Conservation (phyloP, 2,797 vertebrate species). For the Pangasius macronema region DNA sequence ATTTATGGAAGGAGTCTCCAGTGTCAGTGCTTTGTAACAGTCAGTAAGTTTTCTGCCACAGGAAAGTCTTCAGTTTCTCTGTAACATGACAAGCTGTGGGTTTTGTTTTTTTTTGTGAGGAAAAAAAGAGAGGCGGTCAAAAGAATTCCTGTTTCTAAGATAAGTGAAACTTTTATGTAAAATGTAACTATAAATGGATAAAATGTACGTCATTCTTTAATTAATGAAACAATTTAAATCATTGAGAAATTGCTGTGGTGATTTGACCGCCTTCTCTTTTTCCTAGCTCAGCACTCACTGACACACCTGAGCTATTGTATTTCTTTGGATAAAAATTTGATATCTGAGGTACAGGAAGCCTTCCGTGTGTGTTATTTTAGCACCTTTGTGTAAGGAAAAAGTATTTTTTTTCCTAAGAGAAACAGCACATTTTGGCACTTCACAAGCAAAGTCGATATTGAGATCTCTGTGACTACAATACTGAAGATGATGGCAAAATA, state of each 20-base stretch:
- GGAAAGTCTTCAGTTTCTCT: background rate
- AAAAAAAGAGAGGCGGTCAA: background rate
- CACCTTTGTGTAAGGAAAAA: conserved; percentile 33
- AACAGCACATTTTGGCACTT: conserved; percentile 5
- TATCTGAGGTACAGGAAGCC: conserved; percentile 28
- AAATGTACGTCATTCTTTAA: background rate
- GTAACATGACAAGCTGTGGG: background rate
- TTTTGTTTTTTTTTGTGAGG: background rate
- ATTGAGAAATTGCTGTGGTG: background rate
- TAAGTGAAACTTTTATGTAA: too few relatives aligned
- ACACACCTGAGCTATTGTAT: conserved; percentile 4
- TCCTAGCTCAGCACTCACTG: background rate
- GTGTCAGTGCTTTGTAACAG: background rate
- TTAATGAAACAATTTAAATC: background rate
- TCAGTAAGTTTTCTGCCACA: background rate
- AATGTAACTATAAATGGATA: background rate
- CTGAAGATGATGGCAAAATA: conserved; percentile 38
- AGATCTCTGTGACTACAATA: conserved; percentile 39
- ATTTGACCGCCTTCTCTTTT: background rate
- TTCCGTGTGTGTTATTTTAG: conserved; percentile 37
- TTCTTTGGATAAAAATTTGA: background rate
- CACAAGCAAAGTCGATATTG: conserved; percentile 1
- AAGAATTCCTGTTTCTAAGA: background rate
- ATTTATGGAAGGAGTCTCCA: background rate
- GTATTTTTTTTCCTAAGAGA: background rate